Conservation (phyloP, 2,888 invertebrate species). For the Cheilosia grossa region DNA sequence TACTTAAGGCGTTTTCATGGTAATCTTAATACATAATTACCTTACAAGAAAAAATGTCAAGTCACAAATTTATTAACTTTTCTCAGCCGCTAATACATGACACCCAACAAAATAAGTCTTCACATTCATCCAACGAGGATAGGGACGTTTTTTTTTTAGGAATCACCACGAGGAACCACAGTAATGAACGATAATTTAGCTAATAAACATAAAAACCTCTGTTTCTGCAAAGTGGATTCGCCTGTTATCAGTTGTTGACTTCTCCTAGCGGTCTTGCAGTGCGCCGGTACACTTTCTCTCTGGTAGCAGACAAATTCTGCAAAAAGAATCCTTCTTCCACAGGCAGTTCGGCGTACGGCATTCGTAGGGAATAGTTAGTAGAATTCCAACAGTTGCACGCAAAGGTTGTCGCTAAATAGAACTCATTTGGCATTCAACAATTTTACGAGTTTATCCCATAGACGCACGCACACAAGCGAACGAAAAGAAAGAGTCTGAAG, state of each 20-base stretch:
- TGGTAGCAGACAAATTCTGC: constrained; percentile 43
- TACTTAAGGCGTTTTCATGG: not conserved
- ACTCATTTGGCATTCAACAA: not conserved
- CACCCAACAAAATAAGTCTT: constrained; percentile 20
- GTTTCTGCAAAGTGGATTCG: constrained; percentile 31
- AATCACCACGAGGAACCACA: constrained; percentile 23
- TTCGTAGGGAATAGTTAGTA: constrained; percentile 30
- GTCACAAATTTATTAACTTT: constrained; percentile 12
- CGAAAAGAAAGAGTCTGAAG: constrained; percentile 17
- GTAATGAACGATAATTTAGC: constrained; percentile 47
- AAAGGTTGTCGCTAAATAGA: constrained; percentile 49
- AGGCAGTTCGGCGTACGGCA: constrained; percentile 2
- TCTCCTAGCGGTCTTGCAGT: constrained; percentile 9
- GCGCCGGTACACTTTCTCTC: constrained; percentile 47
- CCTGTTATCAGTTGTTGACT: constrained; percentile 20
- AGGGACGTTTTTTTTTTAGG: not conserved
- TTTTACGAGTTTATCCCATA: constrained; percentile 49
- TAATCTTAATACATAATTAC: not conserved
- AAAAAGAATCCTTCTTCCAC: constrained; percentile 42
- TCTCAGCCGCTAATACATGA: not conserved
- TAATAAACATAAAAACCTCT: constrained; percentile 42
- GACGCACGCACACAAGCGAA: not conserved
- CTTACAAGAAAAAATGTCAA: not conserved
- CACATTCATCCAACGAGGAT: constrained; percentile 6
- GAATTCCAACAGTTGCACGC: constrained; percentile 62